Conservation (phyloP, 2,113 vertebrate species). For the Bungarus multicinctus region DNA sequence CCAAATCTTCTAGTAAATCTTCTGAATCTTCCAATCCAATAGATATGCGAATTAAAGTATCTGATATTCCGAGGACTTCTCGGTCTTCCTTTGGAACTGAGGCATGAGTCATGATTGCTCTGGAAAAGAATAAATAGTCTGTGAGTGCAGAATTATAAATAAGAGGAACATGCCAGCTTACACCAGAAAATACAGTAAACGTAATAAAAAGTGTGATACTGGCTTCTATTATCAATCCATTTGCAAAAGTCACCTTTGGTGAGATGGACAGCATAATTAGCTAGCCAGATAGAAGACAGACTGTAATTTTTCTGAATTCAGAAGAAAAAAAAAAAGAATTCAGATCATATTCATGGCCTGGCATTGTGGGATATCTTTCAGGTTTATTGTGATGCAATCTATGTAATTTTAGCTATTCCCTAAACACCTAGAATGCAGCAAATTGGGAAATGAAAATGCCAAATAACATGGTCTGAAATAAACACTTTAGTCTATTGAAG, state of each 20-base stretch:
- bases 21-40: conserved; percentile 86
- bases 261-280: neutral
- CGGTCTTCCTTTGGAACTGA: conserved; percentile 83
- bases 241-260: neutral
- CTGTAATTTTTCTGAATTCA: neutral
- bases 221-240: neutral
- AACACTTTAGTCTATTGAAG: neutral
- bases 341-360: neutral
- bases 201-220: neutral
- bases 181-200: neutral
- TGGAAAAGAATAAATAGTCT: conserved; percentile 45
- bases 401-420: neutral
- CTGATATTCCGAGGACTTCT: conserved; percentile 79
- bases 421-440: neutral
- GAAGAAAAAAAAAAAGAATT: neutral
- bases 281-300: neutral
- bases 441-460: neutral
- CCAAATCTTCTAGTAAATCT: conserved; percentile 83
- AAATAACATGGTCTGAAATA: neutral
- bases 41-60: conserved; percentile 87
- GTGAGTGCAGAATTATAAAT: neutral
- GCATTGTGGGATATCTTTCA: neutral
- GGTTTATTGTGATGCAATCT: neutral
- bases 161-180: neutral
- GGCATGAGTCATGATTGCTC: conserved; percentile 90